Evolutionary conservation across 2,797 vertebrate genomes (phyloP).

Genomic region (Liparis tanakae): DNA sequence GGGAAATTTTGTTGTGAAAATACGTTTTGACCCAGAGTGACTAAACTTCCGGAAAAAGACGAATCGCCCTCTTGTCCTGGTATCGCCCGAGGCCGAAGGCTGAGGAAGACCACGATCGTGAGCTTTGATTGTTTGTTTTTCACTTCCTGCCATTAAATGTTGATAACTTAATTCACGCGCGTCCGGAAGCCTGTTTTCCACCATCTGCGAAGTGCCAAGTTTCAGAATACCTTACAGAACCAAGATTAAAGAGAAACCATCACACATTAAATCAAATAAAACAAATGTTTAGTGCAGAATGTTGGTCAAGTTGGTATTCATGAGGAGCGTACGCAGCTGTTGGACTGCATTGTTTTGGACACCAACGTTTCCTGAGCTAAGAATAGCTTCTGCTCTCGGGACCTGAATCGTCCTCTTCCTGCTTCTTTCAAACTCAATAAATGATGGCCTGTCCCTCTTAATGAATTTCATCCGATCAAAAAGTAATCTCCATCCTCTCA

Average conservation of each 20-base stretch:
- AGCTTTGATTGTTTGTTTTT: no score
- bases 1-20: no score
- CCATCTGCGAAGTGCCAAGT: no score
- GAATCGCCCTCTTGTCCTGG: no score
- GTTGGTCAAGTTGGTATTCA: background rate
- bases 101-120: no score
- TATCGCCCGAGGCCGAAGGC: no score
- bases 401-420: slow-evolving; percentile 28
- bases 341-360: background rate
- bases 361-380: slow-evolving; percentile 11
- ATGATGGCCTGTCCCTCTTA: slow-evolving; percentile 45
- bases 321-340: background rate
- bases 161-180: no score
- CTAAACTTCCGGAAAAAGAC: no score
- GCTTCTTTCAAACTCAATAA: slow-evolving; percentile 57
- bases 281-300: slow-evolving; percentile 11
- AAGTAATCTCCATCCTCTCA: slow-evolving; percentile 27
- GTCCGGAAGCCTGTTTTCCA: no score
- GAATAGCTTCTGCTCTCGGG: slow-evolving; percentile 27
- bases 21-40: no score
- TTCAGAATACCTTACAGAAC: no score
- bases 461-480: slow-evolving; percentile 49
- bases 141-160: no score
- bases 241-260: slow-evolving; percentile 1
- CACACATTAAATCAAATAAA: slow-evolving; percentile 7